Conservation (phyloP, 2,797 vertebrate genomes). For the Myotis myotis region DNA sequence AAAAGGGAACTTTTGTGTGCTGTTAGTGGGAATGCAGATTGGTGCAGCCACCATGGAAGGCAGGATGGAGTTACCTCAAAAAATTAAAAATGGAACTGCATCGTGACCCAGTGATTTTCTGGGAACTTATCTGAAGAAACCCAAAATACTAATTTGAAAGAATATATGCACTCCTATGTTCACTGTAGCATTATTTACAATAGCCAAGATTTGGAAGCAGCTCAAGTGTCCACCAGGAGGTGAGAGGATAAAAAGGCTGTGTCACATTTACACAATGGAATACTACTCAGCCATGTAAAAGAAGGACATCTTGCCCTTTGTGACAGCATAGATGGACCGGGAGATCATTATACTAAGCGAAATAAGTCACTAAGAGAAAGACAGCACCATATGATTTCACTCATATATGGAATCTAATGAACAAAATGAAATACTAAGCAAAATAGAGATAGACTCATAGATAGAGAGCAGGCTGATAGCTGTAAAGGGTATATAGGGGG, state of each 20-base stretch:
- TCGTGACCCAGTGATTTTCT: not conserved
- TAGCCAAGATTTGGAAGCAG: not conserved
- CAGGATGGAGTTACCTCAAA: not conserved
- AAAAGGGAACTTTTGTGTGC: not conserved
- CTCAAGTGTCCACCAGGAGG: not conserved
- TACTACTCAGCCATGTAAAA: not conserved
- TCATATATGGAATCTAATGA: not conserved
- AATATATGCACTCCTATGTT: not conserved
- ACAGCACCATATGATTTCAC: not conserved
- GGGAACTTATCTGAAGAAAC: not conserved
- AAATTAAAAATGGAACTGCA: not conserved
- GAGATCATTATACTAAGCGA: not conserved
- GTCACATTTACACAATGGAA: not conserved
- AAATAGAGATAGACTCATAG: not conserved
- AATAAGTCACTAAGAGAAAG: not conserved
- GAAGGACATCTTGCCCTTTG: not conserved
- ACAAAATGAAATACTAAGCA: not conserved
- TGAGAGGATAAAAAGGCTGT: not conserved
- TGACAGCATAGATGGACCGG: not conserved
- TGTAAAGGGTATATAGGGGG: not conserved
- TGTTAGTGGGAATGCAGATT: not conserved
- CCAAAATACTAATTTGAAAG: not conserved
- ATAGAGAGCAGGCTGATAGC: not conserved
- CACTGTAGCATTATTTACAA: not conserved
- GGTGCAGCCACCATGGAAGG: not conserved